phyloP scores from a whole-genome alignment of 2,113 vertebrate species.

The Paradoxurus hermaphroditus region DNA sequence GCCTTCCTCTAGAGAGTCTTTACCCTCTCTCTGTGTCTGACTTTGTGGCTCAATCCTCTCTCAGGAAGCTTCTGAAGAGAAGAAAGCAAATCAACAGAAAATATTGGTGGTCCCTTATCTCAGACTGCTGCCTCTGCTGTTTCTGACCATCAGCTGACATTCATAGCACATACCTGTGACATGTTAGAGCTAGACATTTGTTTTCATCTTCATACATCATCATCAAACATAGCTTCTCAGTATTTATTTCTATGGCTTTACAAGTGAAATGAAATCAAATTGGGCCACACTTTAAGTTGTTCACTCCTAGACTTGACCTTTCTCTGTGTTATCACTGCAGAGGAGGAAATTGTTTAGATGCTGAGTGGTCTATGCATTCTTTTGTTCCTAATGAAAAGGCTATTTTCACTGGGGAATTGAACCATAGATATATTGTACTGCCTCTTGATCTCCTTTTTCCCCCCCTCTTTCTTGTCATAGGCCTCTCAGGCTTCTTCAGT shows the following conservation, averaged over 20 bases:
- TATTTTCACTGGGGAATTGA: neutral
- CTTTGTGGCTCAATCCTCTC: neutral
- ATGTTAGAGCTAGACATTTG: accelerated
- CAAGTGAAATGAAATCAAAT: neutral
- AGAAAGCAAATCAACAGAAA: neutral
- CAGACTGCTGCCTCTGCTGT: neutral
- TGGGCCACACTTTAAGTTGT: neutral
- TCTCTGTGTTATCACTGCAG: neutral
- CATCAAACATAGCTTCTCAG: neutral
- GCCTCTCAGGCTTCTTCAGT: conserved; percentile 87
- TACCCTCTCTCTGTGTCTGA: neutral
- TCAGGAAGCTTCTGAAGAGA: neutral
- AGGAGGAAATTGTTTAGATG: neutral
- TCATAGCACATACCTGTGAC: neutral
- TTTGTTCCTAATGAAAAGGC: neutral
- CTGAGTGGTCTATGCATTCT: neutral
- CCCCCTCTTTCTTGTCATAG: conserved; percentile 76
- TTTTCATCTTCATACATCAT: neutral
- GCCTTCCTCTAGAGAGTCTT: neutral
- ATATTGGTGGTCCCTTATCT: neutral
- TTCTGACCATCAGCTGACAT: neutral
- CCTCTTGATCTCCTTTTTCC: neutral
- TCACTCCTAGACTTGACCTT: neutral
- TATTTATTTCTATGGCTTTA: neutral
- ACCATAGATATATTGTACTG: accelerated